Evolutionary conservation across 2,888 invertebrate species (phyloP).

Genomic region (Ceratothoa steindachneri): DNA sequence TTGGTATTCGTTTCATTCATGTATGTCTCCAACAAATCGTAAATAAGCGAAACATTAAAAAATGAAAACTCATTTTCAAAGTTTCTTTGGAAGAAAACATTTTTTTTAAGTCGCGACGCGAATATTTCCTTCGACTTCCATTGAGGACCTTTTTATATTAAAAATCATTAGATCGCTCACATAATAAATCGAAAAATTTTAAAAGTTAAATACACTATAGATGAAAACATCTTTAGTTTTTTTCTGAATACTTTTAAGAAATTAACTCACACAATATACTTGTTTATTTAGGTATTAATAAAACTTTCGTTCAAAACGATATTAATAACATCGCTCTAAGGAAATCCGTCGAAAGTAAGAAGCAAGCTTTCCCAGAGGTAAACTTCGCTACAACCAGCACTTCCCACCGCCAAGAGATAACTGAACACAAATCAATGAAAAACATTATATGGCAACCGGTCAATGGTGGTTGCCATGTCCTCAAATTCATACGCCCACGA

Average conservation of each 20-base stretch:
- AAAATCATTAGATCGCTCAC: no score
- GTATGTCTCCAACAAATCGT: not conserved
- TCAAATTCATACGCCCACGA: no score
- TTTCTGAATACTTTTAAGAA: not conserved
- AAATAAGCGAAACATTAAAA: not conserved
- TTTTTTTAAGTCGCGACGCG: no score
- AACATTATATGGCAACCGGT: not conserved
- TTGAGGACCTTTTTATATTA: no score
- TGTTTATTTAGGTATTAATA: no score
- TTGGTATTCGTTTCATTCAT: not conserved
- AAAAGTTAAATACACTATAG: not conserved
- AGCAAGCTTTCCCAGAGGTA: not conserved
- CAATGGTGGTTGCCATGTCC: not conserved
- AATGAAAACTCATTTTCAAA: not conserved
- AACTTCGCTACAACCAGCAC: not conserved
- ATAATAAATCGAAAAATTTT: not conserved
- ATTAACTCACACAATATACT: not conserved
- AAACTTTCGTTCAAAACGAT: not conserved
- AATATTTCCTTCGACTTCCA: not conserved
- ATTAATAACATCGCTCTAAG: not conserved
- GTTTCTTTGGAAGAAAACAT: not conserved
- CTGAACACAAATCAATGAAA: not conserved
- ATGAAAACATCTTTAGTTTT: no score
- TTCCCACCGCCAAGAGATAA: not conserved
- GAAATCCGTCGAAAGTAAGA: not conserved